A percentile compares a stretch with the other conserved stretches of the same genome.
These are phyloP conservation scores for Periophthalmodon schlosseri DNA, from an alignment of 2,113 vertebrate species.

Conservation along the genomic window DNA sequence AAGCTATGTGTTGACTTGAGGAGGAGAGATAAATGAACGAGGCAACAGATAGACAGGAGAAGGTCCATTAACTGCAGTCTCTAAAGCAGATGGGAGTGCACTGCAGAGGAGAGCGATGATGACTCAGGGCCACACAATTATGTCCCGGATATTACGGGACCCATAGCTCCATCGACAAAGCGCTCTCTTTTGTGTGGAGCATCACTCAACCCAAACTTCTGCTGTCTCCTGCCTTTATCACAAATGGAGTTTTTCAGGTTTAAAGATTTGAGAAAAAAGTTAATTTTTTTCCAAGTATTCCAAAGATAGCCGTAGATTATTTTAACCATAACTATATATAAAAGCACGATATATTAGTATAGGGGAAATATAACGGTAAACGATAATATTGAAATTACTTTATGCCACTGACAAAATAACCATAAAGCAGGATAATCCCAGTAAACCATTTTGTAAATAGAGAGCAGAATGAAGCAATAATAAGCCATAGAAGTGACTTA, in stretches of 20 bases:
- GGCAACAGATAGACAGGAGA: slow-evolving; percentile 30
- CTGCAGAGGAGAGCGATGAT: slow-evolving; percentile 42
- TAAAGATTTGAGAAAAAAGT: not conserved
- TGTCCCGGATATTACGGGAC: slow-evolving; percentile 50
- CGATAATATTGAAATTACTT: too few relatives aligned
- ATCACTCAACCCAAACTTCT: slow-evolving; percentile 34
- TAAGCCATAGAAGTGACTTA: too few relatives aligned
- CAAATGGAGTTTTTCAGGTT: not conserved
- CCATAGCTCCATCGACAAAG: slow-evolving; percentile 38
- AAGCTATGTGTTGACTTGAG: slow-evolving; percentile 12
- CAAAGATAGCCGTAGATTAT: too few relatives aligned
- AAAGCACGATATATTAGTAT: too few relatives aligned
- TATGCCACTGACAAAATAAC: too few relatives aligned
- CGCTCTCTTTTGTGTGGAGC: slow-evolving; percentile 13
- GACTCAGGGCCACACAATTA: slow-evolving; percentile 62
- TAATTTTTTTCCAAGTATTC: not conserved
- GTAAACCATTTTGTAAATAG: too few relatives aligned
- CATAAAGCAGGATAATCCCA: too few relatives aligned
- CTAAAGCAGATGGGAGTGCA: slow-evolving; percentile 61
- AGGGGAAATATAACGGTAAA: too few relatives aligned
- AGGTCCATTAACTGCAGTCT: slow-evolving; percentile 54
- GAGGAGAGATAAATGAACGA: slow-evolving; percentile 1
- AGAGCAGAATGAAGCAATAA: too few relatives aligned
- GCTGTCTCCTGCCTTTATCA: not conserved
- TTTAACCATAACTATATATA: too few relatives aligned